Conservation (phyloP, 1,140 invertebrate species). For the Neotoxoptera formosana region DNA sequence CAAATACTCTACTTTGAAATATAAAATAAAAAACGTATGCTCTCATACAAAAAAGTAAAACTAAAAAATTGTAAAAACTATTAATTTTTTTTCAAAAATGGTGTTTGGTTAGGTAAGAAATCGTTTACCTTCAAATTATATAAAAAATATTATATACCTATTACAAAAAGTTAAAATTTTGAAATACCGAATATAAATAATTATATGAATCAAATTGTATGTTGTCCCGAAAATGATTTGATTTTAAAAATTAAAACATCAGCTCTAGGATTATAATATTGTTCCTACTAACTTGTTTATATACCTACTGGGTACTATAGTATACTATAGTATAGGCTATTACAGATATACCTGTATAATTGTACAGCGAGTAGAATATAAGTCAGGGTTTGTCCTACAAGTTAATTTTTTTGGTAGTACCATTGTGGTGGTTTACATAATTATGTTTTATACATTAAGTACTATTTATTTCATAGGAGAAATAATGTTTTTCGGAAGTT, state of each 20-base stretch:
- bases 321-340: too few species aligned
- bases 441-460: background rate
- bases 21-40: background rate
- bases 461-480: conserved; percentile 53
- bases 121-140: too few species aligned
- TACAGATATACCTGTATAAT: too few species aligned
- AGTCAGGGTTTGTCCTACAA: background rate
- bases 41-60: background rate
- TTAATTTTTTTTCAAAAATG: too few species aligned
- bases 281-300: background rate
- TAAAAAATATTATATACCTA: too few species aligned
- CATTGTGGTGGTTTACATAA: background rate
- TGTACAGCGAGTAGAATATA: background rate
- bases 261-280: background rate
- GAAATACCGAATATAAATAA: too few species aligned
- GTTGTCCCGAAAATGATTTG: background rate
- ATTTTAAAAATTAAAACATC: background rate
- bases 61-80: too few species aligned
- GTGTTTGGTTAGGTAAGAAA: too few species aligned
- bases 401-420: background rate
- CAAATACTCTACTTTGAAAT: background rate
- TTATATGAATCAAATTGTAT: too few species aligned
- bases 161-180: background rate
- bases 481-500: conserved; percentile 59
- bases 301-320: background rate